A percentile compares a stretch with the other conserved stretches of the same genome.
These are phyloP conservation scores for Acropternis orthonyx DNA, from an alignment of 2,797 vertebrate species.

Conservation along the genomic window DNA sequence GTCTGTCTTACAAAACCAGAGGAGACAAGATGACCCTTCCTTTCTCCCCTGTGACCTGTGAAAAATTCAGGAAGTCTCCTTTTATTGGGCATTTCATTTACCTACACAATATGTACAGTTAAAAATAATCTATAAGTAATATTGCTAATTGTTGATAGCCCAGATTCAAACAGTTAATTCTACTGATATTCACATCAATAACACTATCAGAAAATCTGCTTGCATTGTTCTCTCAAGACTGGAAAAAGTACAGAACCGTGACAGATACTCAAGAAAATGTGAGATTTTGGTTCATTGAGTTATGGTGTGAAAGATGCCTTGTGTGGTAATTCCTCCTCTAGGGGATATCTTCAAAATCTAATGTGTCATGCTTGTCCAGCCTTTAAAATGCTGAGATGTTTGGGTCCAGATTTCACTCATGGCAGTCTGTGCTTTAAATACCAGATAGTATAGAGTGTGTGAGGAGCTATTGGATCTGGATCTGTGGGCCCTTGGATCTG, in stretches of 20 bases:
- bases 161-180: not conserved
- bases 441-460: not conserved
- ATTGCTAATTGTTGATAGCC: not conserved
- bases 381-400: not conserved
- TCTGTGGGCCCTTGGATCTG: not conserved
- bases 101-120: not conserved
- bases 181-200: not conserved
- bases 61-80: not conserved
- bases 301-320: not conserved
- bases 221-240: rapidly evolving
- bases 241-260: not conserved
- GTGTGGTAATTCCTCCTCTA: not conserved
- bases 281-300: not conserved
- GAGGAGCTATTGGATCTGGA: not conserved
- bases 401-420: not conserved
- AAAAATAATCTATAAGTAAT: not conserved
- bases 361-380: not conserved
- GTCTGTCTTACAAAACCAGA: not conserved
- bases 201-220: not conserved
- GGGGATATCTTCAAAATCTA: not conserved
- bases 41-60: not conserved
- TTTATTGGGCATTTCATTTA: not conserved
- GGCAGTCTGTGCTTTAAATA: not conserved
- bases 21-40: not conserved
- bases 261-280: not conserved